A percentile compares a stretch with the other conserved stretches of the same genome.
Conservation (phyloP, 2,113 vertebrate genomes). For the Labeo rohita region DNA sequence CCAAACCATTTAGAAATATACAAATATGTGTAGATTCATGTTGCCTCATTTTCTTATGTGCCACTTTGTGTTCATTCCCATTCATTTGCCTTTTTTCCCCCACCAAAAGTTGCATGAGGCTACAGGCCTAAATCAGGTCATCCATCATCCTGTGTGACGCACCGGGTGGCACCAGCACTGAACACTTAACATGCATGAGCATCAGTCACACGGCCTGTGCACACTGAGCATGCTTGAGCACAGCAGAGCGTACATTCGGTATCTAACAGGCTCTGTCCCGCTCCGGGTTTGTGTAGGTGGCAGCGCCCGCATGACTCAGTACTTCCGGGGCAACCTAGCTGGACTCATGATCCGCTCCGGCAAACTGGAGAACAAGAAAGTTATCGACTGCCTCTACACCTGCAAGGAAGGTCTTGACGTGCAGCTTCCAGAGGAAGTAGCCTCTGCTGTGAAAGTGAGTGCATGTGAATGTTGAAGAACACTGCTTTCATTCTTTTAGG, state of each 20-base stretch:
- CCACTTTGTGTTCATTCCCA: conserved; percentile 39
- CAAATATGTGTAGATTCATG: neutral
- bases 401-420: conserved; percentile 96
- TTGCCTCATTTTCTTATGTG: conserved; percentile 17
- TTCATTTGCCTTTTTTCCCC: conserved; percentile 44
- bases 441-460: conserved; percentile 87
- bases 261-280: conserved; percentile 5
- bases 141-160: conserved; percentile 58
- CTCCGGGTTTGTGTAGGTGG: conserved; percentile 75
- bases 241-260: conserved; percentile 29
- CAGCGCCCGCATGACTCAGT: conserved; percentile 89
- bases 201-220: conserved; percentile 54
- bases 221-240: conserved; percentile 66
- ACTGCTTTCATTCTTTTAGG: neutral
- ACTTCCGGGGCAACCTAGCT: conserved; percentile 91
- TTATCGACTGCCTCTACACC: conserved; percentile 97
- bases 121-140: conserved; percentile 60
- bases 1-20: neutral
- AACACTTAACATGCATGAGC: conserved; percentile 89
- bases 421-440: conserved; percentile 81
- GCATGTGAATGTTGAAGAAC: neutral
- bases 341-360: conserved; percentile 92
- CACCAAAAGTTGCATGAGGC: conserved; percentile 79
- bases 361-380: conserved; percentile 93
- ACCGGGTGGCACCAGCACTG: conserved; percentile 59